phyloP scores from a whole-genome alignment of 2,113 vertebrate genomes.

The Nanorana parkeri region DNA sequence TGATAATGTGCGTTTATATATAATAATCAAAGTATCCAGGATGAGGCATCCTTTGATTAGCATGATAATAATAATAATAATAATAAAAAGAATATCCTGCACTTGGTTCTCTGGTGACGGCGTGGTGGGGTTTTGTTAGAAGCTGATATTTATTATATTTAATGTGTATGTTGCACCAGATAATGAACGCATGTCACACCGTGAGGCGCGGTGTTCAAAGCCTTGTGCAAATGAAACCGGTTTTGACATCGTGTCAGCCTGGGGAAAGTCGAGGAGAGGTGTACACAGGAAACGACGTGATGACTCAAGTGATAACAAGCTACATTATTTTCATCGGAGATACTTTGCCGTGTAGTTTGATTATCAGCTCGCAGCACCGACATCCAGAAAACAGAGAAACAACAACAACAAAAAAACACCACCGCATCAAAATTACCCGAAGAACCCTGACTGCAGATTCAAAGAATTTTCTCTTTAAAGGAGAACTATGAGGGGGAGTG shows the following conservation, averaged over 20 bases:
- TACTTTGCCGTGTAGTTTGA: constrained; percentile 1
- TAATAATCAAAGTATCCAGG: not conserved
- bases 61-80: not conserved
- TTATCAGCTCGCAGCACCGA: constrained; percentile 19
- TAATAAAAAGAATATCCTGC: not conserved
- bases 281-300: constrained; percentile 1
- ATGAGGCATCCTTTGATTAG: too few species aligned
- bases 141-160: not conserved
- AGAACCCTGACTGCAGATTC: not conserved
- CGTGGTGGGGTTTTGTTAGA: not conserved
- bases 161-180: not conserved
- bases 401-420: not conserved
- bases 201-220: not conserved
- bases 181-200: not conserved
- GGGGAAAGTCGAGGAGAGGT: constrained; percentile 8
- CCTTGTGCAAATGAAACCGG: not conserved
- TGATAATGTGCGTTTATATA: not conserved
- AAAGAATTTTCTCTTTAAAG: too few species aligned
- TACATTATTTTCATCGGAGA: not conserved
- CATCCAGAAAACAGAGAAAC: not conserved
- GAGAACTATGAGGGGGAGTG: too few species aligned
- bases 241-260: constrained; percentile 14
- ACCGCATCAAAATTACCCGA: not conserved
- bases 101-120: not conserved
- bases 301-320: constrained; percentile 17